Percentiles rank a stretch among this genome's conserved stretches.
phyloP scores from a whole-genome alignment of 2,888 invertebrate species.

The Oscheius sp. region DNA sequence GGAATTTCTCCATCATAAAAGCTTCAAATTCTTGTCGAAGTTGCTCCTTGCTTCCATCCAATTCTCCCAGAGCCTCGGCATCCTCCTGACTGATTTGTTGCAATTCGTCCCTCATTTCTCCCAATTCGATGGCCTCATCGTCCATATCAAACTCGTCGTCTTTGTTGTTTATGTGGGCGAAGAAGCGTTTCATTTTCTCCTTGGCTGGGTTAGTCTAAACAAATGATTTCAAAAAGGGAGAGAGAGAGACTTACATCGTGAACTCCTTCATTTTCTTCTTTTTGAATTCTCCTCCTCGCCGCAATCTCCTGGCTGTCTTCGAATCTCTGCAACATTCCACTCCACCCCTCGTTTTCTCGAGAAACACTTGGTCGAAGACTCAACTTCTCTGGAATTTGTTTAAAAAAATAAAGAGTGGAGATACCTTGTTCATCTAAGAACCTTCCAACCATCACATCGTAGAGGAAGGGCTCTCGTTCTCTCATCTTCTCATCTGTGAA shows the following conservation, averaged over 20 bases:
- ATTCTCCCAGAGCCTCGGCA: slow-evolving; percentile 37
- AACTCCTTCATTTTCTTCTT: slow-evolving; percentile 47
- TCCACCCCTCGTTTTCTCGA: slow-evolving; percentile 44
- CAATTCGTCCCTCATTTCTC: too few relatives aligned
- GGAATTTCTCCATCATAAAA: slow-evolving; percentile 61
- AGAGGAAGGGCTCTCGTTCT: slow-evolving; percentile 86
- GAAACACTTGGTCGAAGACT: slow-evolving; percentile 59
- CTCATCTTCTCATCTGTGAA: slow-evolving; percentile 94
- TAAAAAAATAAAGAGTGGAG: too few relatives aligned
- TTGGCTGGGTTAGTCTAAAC: slow-evolving; percentile 16
- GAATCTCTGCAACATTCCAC: slow-evolving; percentile 53
- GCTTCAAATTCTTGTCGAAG: slow-evolving; percentile 57
- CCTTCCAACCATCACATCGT: slow-evolving; percentile 87
- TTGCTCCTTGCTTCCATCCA: slow-evolving; percentile 45
- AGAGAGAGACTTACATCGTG: slow-evolving; percentile 4
- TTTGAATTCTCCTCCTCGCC: slow-evolving; percentile 49
- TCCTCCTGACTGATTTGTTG: slow-evolving; percentile 39
- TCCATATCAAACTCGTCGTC: slow-evolving; percentile 37
- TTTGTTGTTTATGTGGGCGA: slow-evolving; percentile 26
- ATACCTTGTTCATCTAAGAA: slow-evolving; percentile 80
- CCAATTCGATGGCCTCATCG: slow-evolving; percentile 39
- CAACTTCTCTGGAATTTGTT: slow-evolving; percentile 48
- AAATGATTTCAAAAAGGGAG: not conserved
- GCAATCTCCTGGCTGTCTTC: slow-evolving; percentile 54
- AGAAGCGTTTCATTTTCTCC: slow-evolving; percentile 9